Evolutionary conservation across 2,888 invertebrate genomes (phyloP), one percentile per base, ranked within the genome.

Genomic region (Drosophila kambysellisi): DNA sequence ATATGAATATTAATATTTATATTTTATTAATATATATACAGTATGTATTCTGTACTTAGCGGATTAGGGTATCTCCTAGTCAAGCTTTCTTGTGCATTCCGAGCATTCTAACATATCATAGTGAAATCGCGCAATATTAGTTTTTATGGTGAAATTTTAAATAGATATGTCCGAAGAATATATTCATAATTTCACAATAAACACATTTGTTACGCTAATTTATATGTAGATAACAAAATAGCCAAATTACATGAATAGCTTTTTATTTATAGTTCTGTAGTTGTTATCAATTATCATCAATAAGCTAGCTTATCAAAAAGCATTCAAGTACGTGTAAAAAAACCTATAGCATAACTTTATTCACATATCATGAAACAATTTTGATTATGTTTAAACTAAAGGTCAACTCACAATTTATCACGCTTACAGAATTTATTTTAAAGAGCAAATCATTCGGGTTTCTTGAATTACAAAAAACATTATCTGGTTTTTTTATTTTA

Each of bases 181-280:
- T 12, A 32, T 30, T 43, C 4, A 2, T 35, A 60, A 77, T 77
- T 79, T 77, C 80, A 70, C 57, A 53, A 77, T 12, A 32, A 50
- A 30, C 30, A 6, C 4, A 41, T n/a, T 2, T 6, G 5, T 59
- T 74, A 15, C 39, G 39, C 4, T 62, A 43, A 33, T 29, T 25
- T 3, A 30, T 50, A 56, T 59, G 46, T 74, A 79, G 29, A 39
- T 54, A 39, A 39, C 37, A 54, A 59, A 11, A 25, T 7, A 15
- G 15, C 15, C 7, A 15, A 4, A 15, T 4, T 15, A 2, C 25
- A 29, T 54, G 8, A 11, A 12, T 67, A 11, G 25, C 32, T 4
- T 29, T 43, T 30, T 37, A 25, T 41, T n/a, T 15, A 46, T 12
- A 15, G 33, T 33, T 15, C 33, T 11, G 17, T 12, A 32, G 35